phyloP scores from a whole-genome alignment of 2,113 vertebrate species.

The Rostratula benghalensis region DNA sequence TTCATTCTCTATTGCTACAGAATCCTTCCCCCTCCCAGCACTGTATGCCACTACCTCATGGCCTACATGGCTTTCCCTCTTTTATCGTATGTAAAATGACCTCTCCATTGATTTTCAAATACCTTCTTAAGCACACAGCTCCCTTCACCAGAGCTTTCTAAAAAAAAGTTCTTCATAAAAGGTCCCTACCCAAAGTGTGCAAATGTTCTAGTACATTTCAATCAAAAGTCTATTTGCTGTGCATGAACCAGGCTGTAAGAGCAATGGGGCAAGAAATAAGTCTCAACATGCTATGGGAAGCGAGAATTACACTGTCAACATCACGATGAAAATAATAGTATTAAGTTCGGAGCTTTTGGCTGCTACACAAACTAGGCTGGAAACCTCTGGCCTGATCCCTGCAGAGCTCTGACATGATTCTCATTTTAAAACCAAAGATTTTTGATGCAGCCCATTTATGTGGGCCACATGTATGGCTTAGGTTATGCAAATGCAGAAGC shows the following conservation, averaged over 20 bases:
- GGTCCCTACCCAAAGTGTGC: not conserved
- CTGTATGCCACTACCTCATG: not conserved
- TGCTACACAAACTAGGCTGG: not conserved
- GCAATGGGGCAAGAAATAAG: constrained; percentile 34
- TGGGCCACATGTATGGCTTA: not conserved
- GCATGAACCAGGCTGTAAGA: not conserved
- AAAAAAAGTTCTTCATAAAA: not conserved
- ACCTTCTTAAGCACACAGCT: not conserved
- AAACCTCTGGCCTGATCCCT: not conserved
- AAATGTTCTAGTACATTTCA: not conserved
- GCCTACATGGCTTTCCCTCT: not conserved
- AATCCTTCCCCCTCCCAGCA: constrained; percentile 2
- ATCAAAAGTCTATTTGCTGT: not conserved
- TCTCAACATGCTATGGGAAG: not conserved
- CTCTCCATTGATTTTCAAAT: not conserved
- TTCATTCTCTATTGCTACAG: not conserved
- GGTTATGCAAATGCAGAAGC: not conserved
- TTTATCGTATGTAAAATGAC: not conserved
- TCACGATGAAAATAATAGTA: not conserved
- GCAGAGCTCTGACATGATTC: not conserved
- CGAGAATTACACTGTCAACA: not conserved
- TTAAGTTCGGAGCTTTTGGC: not conserved
- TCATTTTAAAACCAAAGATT: not conserved
- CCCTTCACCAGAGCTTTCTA: not conserved
- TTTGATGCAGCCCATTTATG: not conserved